Conservation (phyloP, 1,140 invertebrate species). For the Steinernema feltiae region DNA sequence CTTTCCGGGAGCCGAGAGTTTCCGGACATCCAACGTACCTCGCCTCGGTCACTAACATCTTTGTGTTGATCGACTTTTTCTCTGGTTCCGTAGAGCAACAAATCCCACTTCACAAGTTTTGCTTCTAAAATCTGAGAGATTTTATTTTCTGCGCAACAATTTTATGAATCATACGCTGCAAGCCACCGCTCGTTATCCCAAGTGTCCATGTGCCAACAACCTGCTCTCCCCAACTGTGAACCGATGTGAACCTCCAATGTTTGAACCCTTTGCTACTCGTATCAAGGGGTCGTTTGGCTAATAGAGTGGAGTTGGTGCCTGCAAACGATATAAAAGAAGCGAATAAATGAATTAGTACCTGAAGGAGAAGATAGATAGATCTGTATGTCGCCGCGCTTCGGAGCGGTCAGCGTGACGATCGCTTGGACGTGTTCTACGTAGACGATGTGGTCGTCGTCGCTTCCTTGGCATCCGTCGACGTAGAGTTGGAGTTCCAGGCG, state of each 20-base stretch:
- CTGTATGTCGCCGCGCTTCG: constrained; percentile 78
- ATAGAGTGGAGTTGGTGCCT: constrained; percentile 65
- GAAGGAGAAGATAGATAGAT: constrained; percentile 79
- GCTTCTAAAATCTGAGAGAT: constrained; percentile 17
- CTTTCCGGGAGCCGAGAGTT: too few species aligned
- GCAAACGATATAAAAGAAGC: constrained; percentile 12
- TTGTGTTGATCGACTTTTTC: constrained; percentile 23
- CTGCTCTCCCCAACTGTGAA: constrained; percentile 49
- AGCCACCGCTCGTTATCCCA: constrained; percentile 84
- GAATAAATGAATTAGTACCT: constrained; percentile 63
- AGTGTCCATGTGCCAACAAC: constrained; percentile 75
- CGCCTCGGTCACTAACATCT: too few species aligned
- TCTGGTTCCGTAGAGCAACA: constrained; percentile 32
- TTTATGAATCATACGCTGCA: constrained; percentile 67
- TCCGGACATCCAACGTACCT: too few species aligned
- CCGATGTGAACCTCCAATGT: constrained; percentile 63
- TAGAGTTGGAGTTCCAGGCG: constrained; percentile 39
- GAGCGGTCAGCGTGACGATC: constrained; percentile 69
- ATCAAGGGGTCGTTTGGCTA: constrained; percentile 78
- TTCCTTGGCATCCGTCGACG: constrained; percentile 53
- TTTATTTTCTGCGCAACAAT: too few species aligned
- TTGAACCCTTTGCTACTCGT: constrained; percentile 77
- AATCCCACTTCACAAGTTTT: constrained; percentile 38
- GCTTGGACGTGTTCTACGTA: constrained; percentile 84
- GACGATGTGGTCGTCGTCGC: constrained; percentile 77